Percentiles rank a stretch among this genome's conserved stretches.
Conservation (phyloP, 2,797 vertebrate species). For the Pipistrellus kuhlii region DNA sequence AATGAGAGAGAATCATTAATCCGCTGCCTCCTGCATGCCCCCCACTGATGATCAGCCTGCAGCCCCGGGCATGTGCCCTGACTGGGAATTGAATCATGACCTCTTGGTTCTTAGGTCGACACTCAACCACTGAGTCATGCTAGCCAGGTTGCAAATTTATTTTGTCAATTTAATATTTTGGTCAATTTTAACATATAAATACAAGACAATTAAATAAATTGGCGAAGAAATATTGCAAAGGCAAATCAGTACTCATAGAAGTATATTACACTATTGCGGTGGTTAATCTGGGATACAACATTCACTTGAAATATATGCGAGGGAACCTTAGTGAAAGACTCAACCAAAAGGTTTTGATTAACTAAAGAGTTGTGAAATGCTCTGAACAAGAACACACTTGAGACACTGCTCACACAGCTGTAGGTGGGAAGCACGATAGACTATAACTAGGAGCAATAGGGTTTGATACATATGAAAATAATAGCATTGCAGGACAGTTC, state of each 20-base stretch:
- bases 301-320: constrained; percentile 76
- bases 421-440: constrained; percentile 59
- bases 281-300: constrained; percentile 69
- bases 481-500: constrained; percentile 51
- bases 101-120: too few relatives aligned
- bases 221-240: constrained; percentile 83
- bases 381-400: constrained; percentile 64
- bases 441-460: background rate
- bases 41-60: too few relatives aligned
- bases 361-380: constrained; percentile 69
- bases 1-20: too few relatives aligned
- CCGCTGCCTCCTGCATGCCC: too few relatives aligned
- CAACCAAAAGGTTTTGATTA: constrained; percentile 70
- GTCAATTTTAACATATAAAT: constrained; percentile 85
- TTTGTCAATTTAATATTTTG: constrained; percentile 75
- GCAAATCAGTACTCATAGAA: constrained; percentile 84
- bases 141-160: constrained; percentile 75
- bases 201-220: constrained; percentile 86
- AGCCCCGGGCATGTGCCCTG: too few relatives aligned
- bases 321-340: constrained; percentile 70
- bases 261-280: constrained; percentile 70
- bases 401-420: constrained; percentile 23
- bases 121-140: too few relatives aligned
- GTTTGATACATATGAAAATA: constrained; percentile 53
- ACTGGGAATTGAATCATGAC: too few relatives aligned